phyloP scores from a whole-genome alignment of 2,113 vertebrate genomes.

The Spheniscus mendiculus region DNA sequence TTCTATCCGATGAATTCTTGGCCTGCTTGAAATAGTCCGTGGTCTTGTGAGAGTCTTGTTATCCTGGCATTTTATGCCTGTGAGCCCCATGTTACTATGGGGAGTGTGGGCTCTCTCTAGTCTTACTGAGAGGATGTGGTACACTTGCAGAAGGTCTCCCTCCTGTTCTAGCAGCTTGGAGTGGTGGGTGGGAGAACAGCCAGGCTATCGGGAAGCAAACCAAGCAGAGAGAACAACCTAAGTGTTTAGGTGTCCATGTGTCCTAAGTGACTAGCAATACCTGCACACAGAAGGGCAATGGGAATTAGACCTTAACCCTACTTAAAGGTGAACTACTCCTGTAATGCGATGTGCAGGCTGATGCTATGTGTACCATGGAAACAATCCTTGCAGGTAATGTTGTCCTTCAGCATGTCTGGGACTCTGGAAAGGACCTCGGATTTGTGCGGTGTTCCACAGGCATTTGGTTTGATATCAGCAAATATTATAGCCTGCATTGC shows the following conservation, averaged over 20 bases:
- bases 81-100: background rate
- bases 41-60: background rate
- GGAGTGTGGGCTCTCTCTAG: fast-evolving
- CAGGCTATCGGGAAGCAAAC: background rate
- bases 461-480: background rate
- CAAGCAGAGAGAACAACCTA: background rate
- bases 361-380: fast-evolving
- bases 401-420: background rate
- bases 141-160: background rate
- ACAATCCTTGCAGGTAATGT: background rate
- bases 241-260: background rate
- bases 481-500: fast-evolving
- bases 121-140: background rate
- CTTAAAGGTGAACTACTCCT: background rate
- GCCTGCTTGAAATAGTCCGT: background rate
- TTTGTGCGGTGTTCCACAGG: background rate
- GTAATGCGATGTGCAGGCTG: fast-evolving
- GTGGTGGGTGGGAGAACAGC: background rate
- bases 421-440: background rate
- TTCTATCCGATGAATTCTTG: background rate
- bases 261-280: too few species aligned
- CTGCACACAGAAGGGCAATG: fast-evolving
- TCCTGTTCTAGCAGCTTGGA: background rate
- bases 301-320: background rate
- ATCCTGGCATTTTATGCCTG: background rate